Evolutionary conservation across 2,113 vertebrate species (phyloP).

Genomic region (Pedetes capensis): DNA sequence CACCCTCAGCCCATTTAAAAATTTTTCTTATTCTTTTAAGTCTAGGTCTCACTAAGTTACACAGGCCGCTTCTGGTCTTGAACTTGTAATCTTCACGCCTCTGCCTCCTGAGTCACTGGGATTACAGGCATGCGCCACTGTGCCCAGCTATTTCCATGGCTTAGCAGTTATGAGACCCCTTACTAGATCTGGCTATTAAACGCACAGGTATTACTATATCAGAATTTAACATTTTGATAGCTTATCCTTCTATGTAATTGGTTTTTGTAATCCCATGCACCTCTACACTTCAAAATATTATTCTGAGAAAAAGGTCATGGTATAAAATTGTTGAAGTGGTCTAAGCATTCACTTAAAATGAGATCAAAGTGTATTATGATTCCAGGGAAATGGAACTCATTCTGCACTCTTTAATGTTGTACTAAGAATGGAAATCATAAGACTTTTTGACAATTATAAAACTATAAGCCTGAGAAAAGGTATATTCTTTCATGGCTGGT

Average conservation of each 20-base stretch:
- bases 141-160: no score
- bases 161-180: neutral
- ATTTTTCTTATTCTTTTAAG: no score
- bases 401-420: neutral
- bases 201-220: neutral
- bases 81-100: no score
- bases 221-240: neutral
- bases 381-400: neutral
- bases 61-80: no score
- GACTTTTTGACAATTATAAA: neutral
- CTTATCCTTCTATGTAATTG: neutral
- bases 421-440: neutral
- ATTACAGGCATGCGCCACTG: no score
- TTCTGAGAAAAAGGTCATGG: neutral
- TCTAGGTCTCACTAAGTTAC: no score
- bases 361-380: neutral
- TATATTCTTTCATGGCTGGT: neutral
- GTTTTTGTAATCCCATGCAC: neutral
- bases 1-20: no score
- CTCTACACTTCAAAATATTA: constrained; percentile 13
- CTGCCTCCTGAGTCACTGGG: no score
- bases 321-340: neutral
- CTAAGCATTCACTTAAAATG: neutral
- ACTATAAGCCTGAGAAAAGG: neutral
- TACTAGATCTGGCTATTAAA: neutral